These are phyloP conservation scores for Ennomos quercinarius DNA, from an alignment of 2,888 invertebrate species.

Conservation along the genomic window DNA sequence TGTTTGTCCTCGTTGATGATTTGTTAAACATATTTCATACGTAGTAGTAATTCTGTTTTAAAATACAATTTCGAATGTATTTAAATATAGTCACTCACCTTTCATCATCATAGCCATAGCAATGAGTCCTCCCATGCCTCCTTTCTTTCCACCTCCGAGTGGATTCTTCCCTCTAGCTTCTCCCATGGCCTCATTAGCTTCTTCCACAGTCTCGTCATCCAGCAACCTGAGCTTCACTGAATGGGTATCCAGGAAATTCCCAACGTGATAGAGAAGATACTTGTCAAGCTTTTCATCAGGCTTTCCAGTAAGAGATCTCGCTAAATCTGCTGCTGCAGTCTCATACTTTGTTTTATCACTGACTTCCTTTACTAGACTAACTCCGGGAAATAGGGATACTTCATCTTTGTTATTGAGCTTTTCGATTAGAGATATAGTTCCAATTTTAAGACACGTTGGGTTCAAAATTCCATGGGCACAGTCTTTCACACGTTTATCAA, in stretches of 20 bases:
- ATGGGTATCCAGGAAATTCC: constrained; percentile 88
- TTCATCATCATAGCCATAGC: constrained; percentile 87
- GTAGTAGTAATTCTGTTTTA: too few relatives aligned
- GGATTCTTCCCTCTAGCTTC: constrained; percentile 72
- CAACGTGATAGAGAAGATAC: constrained; percentile 88
- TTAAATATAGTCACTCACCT: constrained; percentile 66
- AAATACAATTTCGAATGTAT: too few relatives aligned
- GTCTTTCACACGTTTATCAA: constrained; percentile 62
- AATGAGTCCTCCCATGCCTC: constrained; percentile 78
- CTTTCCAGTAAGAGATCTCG: constrained; percentile 89
- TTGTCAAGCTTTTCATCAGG: constrained; percentile 90
- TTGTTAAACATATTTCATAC: too few relatives aligned
- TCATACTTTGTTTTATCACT: constrained; percentile 85
- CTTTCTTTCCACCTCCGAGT: constrained; percentile 65
- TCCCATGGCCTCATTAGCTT: constrained; percentile 76
- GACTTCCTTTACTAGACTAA: constrained; percentile 89
- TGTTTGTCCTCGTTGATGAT: too few relatives aligned
- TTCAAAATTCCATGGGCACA: constrained; percentile 74
- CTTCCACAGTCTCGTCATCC: constrained; percentile 84
- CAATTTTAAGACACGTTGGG: constrained; percentile 75
- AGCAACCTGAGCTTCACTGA: constrained; percentile 88
- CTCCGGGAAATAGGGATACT: constrained; percentile 70
- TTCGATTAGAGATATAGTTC: constrained; percentile 74
- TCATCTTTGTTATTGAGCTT: constrained; percentile 75
- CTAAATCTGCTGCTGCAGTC: constrained; percentile 85